Conservation (phyloP, 2,113 vertebrate species). For the Dromiciops gliroides region DNA sequence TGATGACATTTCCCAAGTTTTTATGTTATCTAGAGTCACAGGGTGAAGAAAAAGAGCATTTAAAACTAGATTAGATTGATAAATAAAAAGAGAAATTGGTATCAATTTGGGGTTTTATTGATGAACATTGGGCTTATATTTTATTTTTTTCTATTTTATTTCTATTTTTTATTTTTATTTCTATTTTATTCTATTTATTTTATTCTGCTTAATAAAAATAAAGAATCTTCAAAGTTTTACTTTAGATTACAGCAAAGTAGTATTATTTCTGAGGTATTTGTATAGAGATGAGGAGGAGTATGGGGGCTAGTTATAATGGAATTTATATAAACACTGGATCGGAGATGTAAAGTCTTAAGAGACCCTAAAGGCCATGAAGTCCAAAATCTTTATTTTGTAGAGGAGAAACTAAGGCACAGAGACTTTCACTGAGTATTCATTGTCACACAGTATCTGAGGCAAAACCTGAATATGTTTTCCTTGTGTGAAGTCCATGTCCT, state of each 20-base stretch:
- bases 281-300: neutral
- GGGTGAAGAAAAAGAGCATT: neutral
- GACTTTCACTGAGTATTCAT: neutral
- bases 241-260: neutral
- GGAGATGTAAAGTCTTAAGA: neutral
- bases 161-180: too few species aligned
- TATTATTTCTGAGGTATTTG: neutral
- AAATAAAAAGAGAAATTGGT: slow-evolving; percentile 11
- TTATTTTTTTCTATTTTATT: too few species aligned
- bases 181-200: too few species aligned
- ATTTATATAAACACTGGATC: neutral
- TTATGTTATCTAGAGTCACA: neutral
- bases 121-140: slow-evolving; percentile 20
- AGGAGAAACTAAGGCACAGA: neutral
- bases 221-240: neutral
- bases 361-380: neutral
- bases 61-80: slow-evolving; percentile 12
- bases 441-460: neutral
- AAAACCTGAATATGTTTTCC: neutral
- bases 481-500: neutral
- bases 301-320: neutral
- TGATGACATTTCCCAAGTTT: neutral
- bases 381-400: neutral
- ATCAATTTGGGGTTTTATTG: neutral
- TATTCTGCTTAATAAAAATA: slow-evolving; percentile 14